Evolutionary conservation across 2,113 vertebrate species (phyloP).

Genomic region (zebrafish (Danio rerio)): GRCz12tu NC_133186.1:24535501-24536000

Average conservation of each 20-base stretch:
- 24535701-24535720: conserved; percentile 12
- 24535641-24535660: conserved; percentile 33
- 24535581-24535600: conserved; percentile 38
- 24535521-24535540: not conserved
- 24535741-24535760: not conserved
- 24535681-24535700: conserved; percentile 25
- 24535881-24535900: not conserved
- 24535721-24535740: conserved; percentile 24
- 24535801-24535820: not conserved
- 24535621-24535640: conserved; percentile 37
- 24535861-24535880: not conserved
- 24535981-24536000: not conserved
- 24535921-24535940: not conserved
- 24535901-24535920: not conserved
- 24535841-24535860: not conserved
- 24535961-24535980: not conserved
- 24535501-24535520: conserved; percentile 8
- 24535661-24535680: conserved; percentile 33
- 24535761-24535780: not conserved
- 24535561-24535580: conserved; percentile 48
- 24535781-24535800: not conserved
- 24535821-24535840: not conserved
- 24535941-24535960: not conserved
- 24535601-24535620: conserved; percentile 55
- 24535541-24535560: conserved; percentile 29